Evolutionary conservation across 2,113 vertebrate genomes (phyloP).

Genomic region (Eulacestoma nigropectus): DNA sequence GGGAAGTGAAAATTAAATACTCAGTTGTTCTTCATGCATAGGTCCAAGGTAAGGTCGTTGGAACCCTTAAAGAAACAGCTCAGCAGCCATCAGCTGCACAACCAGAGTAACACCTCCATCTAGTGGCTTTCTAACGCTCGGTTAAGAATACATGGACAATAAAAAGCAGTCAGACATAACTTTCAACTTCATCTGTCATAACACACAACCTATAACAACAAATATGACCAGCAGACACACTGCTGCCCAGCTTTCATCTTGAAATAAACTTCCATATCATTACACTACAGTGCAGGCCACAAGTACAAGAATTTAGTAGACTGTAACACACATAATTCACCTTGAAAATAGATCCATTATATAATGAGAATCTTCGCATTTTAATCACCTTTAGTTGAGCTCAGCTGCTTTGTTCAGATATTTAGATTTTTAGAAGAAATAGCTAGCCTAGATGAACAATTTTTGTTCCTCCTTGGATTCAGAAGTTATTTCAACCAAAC

Average conservation of each 20-base stretch:
- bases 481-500: neutral
- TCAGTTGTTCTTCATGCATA: neutral
- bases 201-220: neutral
- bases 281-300: neutral
- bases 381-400: neutral
- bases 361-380: neutral
- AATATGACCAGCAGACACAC: neutral
- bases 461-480: neutral
- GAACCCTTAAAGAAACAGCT: neutral
- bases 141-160: neutral
- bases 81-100: neutral
- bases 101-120: slow-evolving; percentile 36
- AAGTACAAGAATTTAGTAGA: neutral
- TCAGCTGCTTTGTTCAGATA: neutral
- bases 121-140: neutral
- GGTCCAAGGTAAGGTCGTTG: neutral
- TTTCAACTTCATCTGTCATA: neutral
- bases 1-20: neutral
- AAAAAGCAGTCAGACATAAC: neutral
- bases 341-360: neutral
- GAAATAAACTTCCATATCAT: neutral
- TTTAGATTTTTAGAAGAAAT: neutral
- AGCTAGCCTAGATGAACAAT: neutral
- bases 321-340: neutral
- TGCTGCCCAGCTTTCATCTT: neutral